Base-by-base conservation (phyloP, 1,140 invertebrate genomes). In the Mamestra configurata region DNA sequence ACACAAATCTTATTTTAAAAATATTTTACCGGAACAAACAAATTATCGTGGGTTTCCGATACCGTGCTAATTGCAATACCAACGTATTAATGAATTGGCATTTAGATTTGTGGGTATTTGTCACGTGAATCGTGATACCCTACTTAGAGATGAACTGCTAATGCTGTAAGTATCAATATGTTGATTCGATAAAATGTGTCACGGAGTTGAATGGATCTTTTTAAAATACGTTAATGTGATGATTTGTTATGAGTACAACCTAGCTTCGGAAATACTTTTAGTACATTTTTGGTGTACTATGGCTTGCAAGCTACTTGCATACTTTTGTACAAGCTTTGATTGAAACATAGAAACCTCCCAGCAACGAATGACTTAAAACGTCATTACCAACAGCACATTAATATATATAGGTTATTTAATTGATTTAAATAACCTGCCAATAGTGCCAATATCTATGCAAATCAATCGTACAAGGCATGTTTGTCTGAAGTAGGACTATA, bases 91-190 rank as follows among this genome's bases (percentile, higher is more conserved):
- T 68, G 31, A 24, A 68, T 68, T 46, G 64, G 10, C 27, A 68
- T 68, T 49, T 49, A 51, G 13, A 20, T 8, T 49, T 18, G 20
- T 68, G 10, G 37, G 40, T 24, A 49, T 27, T 31, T 71, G 46
- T 71, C 68, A 53, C 68, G 8, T 49, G 43, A 51, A 49, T 51
- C 68, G 68, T 71, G 68, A 71, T 18, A 11, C 7, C 13, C 1
- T 15, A 71, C 22, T 71, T 71, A 71, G 68, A 51, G 24, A 53
- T 31, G 27, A 31, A 24, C 13, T 53, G 68, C 27, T 71, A 71
- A 53, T 24, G 40, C 7, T 4, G 2, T 8, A 4, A 15, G 6
- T 15, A n/a, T 15, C n/a, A 49, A 49, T 13, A 49, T 27, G 15
- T 15, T 49, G 40, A 40, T 66, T 66, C 13, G 13, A 15, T 11